Evolutionary conservation across 2,888 invertebrate species (phyloP), one percentile per base, ranked within the genome.

Genomic region (Cryptus viduatorius): DNA sequence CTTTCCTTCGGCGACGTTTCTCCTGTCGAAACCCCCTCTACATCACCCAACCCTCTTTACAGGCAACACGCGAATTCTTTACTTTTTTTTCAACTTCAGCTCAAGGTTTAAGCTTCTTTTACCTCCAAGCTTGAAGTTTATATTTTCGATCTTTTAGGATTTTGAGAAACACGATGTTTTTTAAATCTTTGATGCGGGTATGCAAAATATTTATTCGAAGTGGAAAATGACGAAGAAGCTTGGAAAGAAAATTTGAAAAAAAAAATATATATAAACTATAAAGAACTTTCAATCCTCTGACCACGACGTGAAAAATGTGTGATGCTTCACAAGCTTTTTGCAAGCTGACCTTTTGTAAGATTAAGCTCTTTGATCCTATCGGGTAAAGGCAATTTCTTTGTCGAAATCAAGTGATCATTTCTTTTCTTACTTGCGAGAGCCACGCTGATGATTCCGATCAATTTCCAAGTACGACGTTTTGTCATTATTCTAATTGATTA

Each of bases 1-100:
- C 92, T 92, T 92, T 92, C 91, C 92, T 93, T 92, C 90, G 90
- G 86, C 90, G 91, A 91, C 90, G 90, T 89, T 90, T 89, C 89
- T 89, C 82, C 73, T 59, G 42, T 67, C 73, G 50, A n/a, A n/a
- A 53, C 44, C 16, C 44, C 24, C 0, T 64, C 53, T 37, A 0
- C 56, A 4, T 50, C 16, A 29, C 59, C 14, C 46, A 16, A 29
- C n/a, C n/a, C 19, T 59, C 61, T 65, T 50, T 50, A 71, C n/a
- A 48, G 50, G 46, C 19, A 64, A 48, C 48, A 24, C 65, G 50
- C 50, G 19, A 14, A 59, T 31, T 59, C 59, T 59, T 59, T 7
- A 14, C 59, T 29, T 31, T 29, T 14, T n/a, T n/a, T 53, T 53
- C n/a, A 29, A 29, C 59, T 29, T 29, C 59, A 4, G 14, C 29